phyloP scores from a whole-genome alignment of 2,797 vertebrate genomes.

The Gymnoscopelus braueri region DNA sequence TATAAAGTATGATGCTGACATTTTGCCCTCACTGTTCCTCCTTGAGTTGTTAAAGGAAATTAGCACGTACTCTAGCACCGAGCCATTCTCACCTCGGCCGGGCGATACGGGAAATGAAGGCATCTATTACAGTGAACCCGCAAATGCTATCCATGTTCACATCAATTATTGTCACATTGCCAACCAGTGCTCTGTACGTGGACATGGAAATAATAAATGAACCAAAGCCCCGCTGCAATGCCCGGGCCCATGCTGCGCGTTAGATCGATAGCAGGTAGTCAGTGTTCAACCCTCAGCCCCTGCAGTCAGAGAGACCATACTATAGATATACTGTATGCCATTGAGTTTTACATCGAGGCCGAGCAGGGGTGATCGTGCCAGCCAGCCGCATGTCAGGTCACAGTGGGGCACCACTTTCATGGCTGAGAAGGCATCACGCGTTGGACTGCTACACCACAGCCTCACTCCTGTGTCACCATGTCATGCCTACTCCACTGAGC shows the following conservation, averaged over 20 bases:
- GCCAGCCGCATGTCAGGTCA: background rate
- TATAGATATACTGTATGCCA: background rate
- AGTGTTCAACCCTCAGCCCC: background rate
- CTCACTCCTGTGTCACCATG: background rate
- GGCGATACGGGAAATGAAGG: too few species aligned
- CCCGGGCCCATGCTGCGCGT: background rate
- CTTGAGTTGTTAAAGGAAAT: background rate
- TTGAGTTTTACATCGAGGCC: too few species aligned
- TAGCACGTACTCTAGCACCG: background rate
- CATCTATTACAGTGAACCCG: background rate
- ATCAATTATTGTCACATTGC: too few species aligned
- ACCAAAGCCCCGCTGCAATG: background rate
- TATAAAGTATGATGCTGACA: background rate
- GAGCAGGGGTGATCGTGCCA: too few species aligned
- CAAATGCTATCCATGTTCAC: background rate
- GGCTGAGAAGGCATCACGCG: background rate
- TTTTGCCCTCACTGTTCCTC: background rate
- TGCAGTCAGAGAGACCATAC: background rate
- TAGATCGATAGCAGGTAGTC: background rate
- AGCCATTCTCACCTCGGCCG: background rate
- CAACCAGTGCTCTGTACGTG: too few species aligned
- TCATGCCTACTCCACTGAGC: background rate
- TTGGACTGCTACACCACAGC: background rate
- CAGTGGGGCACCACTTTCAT: conserved; percentile 2
- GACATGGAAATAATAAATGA: background rate